Conservation (phyloP, 2,888 invertebrate species). For the Acanthoscelides obtectus region DNA sequence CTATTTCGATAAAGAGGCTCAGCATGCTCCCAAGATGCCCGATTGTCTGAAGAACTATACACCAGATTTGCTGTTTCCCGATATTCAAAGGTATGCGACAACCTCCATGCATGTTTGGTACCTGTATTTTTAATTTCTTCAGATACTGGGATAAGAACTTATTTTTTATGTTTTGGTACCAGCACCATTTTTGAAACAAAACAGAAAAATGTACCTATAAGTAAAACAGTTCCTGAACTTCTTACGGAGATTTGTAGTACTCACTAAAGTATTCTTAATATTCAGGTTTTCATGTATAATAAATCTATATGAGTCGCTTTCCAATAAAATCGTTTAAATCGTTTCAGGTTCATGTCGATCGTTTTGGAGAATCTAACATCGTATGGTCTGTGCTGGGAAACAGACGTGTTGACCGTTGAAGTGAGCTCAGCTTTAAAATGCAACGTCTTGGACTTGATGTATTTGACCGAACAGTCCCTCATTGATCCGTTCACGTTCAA, state of each 20-base stretch:
- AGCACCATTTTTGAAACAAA: too few species aligned
- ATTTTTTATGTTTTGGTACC: too few species aligned
- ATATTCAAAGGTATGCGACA: constrained; percentile 51
- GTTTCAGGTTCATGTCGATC: constrained; percentile 49
- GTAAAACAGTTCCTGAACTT: too few species aligned
- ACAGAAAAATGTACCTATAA: too few species aligned
- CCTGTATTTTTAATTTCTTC: too few species aligned
- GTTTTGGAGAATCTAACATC: constrained; percentile 49
- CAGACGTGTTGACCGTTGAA: constrained; percentile 40
- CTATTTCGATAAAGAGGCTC: constrained; percentile 49
- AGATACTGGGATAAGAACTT: too few species aligned
- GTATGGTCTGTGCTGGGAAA: constrained; percentile 43
- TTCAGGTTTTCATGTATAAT: too few species aligned
- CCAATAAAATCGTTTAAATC: too few species aligned
- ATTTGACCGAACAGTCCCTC: constrained; percentile 53
- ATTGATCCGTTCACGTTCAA: constrained; percentile 49
- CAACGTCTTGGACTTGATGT: constrained; percentile 56
- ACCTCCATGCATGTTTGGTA: too few species aligned
- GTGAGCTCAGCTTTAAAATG: constrained; percentile 45
- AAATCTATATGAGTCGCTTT: too few species aligned
- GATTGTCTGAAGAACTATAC: constrained; percentile 49
- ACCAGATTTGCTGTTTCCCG: constrained; percentile 51
- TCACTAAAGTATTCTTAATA: too few species aligned
- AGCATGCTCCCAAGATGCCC: constrained; percentile 36
- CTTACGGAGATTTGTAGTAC: too few species aligned